phyloP scores from a whole-genome alignment of 2,797 vertebrate species.

The Lates japonicus region DNA sequence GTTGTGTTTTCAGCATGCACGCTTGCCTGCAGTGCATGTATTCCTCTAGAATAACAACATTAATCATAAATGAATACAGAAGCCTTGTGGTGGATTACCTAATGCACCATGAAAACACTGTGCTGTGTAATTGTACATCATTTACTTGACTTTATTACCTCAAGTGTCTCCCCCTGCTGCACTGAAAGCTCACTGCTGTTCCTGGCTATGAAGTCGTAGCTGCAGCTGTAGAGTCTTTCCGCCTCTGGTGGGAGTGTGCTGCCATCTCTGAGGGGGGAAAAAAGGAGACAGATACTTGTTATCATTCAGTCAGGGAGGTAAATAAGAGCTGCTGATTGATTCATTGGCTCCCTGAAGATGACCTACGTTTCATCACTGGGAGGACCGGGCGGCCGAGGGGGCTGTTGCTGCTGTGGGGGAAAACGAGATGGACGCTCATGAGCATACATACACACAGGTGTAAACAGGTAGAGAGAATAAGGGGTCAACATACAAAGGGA shows the following conservation, averaged over 20 bases:
- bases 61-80: not conserved
- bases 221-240: conserved; percentile 82
- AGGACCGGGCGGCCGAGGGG: conserved; percentile 11
- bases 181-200: conserved; percentile 93
- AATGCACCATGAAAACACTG: conserved; percentile 3
- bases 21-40: not conserved
- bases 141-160: conserved; percentile 79
- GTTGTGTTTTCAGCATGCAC: not conserved
- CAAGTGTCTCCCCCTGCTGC: conserved; percentile 86
- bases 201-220: conserved; percentile 91
- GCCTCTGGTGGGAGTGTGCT: conserved; percentile 38
- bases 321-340: not conserved
- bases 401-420: conserved; percentile 42
- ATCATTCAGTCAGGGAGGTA: fast-evolving
- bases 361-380: conserved; percentile 73
- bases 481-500: not conserved
- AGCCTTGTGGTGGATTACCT: not conserved
- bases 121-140: not conserved
- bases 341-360: not conserved
- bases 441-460: not conserved
- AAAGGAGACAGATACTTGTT: not conserved
- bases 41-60: not conserved
- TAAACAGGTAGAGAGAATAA: not conserved
- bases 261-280: conserved; percentile 68
- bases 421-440: not conserved